Conservation (phyloP, 1,140 invertebrate species). For the Drosophila nebulosa region DNA sequence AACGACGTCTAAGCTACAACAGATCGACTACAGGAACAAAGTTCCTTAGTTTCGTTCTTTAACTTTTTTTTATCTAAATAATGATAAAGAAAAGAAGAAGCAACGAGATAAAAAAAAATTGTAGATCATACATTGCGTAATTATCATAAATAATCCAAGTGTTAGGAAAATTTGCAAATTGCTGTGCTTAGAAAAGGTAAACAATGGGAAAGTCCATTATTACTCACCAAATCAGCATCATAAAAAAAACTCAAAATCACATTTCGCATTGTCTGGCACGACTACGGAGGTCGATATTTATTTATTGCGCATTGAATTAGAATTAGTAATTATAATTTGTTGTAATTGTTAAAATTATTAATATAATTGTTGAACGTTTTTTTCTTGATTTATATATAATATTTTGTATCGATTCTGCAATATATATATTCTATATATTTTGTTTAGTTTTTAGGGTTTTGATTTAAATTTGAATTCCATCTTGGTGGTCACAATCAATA, state of each 20-base stretch:
- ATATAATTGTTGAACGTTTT: conserved; percentile 77
- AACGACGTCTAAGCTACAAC: too few relatives aligned
- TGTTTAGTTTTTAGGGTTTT: conserved; percentile 33
- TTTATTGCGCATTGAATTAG: conserved; percentile 77
- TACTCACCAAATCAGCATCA: not conserved
- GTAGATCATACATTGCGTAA: too few relatives aligned
- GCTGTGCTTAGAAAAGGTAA: too few relatives aligned
- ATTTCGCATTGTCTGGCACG: conserved; percentile 47
- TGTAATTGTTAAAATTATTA: conserved; percentile 72
- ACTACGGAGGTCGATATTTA: conserved; percentile 58
- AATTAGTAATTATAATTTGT: conserved; percentile 71
- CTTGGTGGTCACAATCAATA: conserved; percentile 31
- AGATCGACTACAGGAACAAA: too few relatives aligned
- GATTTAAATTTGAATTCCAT: conserved; percentile 47
- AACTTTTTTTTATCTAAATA: too few relatives aligned
- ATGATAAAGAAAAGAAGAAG: too few relatives aligned
- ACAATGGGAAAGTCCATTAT: too few relatives aligned
- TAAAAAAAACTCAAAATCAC: not conserved
- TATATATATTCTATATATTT: conserved; percentile 51
- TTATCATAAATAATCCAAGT: too few relatives aligned
- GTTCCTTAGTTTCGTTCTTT: too few relatives aligned
- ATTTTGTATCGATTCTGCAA: conserved; percentile 52
- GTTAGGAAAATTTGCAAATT: too few relatives aligned
- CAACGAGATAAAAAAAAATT: too few relatives aligned
- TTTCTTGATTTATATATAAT: conserved; percentile 60